Percentiles rank a stretch among this genome's conserved stretches.
These are phyloP conservation scores for Microplitis demolitor DNA, from an alignment of 1,140 invertebrate species.

Conservation along the genomic window DNA sequence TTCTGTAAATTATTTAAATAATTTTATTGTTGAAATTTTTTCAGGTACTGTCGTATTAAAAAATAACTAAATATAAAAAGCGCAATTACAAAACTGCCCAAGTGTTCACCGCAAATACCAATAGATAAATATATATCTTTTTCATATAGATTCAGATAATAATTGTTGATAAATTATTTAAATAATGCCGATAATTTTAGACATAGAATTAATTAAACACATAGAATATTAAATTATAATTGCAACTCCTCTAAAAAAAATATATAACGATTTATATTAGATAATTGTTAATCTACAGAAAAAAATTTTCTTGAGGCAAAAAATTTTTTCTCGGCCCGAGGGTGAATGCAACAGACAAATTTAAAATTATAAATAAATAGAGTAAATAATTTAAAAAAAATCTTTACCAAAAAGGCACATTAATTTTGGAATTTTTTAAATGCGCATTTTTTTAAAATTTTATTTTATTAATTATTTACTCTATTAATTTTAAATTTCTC, in stretches of 20 bases:
- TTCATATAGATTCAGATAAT: slow-evolving; percentile 33
- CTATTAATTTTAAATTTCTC: too few relatives aligned
- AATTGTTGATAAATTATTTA: slow-evolving; percentile 18
- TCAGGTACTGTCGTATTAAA: background rate
- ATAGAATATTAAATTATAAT: background rate
- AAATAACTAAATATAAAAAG: slow-evolving; percentile 22
- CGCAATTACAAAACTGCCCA: slow-evolving; percentile 53
- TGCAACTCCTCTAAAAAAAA: background rate
- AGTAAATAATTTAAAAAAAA: too few relatives aligned
- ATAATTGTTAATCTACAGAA: background rate
- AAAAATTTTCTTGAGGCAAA: too few relatives aligned
- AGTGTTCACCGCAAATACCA: slow-evolving; percentile 53
- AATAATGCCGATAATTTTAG: slow-evolving; percentile 13
- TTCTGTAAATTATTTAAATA: background rate
- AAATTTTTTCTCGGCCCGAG: too few relatives aligned
- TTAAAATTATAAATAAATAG: too few relatives aligned
- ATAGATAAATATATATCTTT: slow-evolving; percentile 35
- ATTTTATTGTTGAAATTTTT: background rate
- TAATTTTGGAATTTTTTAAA: too few relatives aligned
- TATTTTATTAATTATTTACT: too few relatives aligned
- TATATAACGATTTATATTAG: background rate
- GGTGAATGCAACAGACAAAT: too few relatives aligned
- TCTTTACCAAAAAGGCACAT: too few relatives aligned
- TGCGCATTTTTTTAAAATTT: too few relatives aligned
- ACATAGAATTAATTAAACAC: background rate